Base-by-base conservation (phyloP, 2,113 vertebrate genomes). In the Megaceryle torquata region DNA sequence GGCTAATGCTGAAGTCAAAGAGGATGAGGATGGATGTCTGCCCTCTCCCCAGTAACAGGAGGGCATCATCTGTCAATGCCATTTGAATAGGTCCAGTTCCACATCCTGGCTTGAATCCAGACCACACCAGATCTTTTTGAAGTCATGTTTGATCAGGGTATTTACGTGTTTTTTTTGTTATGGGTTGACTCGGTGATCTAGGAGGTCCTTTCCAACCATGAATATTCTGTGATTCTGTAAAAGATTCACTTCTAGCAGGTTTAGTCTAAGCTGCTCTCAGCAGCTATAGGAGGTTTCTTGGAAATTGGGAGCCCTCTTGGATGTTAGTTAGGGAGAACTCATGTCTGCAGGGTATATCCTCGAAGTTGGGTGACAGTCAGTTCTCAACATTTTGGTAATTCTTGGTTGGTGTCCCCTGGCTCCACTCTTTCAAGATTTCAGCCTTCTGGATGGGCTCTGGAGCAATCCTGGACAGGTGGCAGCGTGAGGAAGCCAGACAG, bases 21-120 rank as follows among this genome's bases (percentile, higher is more conserved):
- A 93, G 89, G 95, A 93, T 95, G 81, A 95, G 83, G 81, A 95
- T 95, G 91, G 89, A 93, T 96, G 69, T 88, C 61, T 91, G 72
- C 56, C 61, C 86, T 89, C 65, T 91, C 39, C 67, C 48, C 21
- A n/a, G 74, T 69, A 81, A 84, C 81, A 91, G 74, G 78, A 92
- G 81, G 48, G 35, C 6, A 0, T 76, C 77, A 95, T 95, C 74
- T 44, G 76, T 96, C 95, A 95, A 41, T 79, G 91, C 33, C 84
- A 74, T 46, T 88, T 2, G 3, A 56, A 57, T 33, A 76, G 59
- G 31, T 95, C 59, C 44, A 72, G 67, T 76, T 94, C 61, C 37
- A 51, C 22, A 25, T 59, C 41, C 70, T 93, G 82, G 67, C 91
- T 92, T 85, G 54, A 85, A 56, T 89, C 75, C 87, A 96, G 63